Base-by-base conservation (phyloP, 2,888 invertebrate genomes). In the Lycia hirtaria region DNA sequence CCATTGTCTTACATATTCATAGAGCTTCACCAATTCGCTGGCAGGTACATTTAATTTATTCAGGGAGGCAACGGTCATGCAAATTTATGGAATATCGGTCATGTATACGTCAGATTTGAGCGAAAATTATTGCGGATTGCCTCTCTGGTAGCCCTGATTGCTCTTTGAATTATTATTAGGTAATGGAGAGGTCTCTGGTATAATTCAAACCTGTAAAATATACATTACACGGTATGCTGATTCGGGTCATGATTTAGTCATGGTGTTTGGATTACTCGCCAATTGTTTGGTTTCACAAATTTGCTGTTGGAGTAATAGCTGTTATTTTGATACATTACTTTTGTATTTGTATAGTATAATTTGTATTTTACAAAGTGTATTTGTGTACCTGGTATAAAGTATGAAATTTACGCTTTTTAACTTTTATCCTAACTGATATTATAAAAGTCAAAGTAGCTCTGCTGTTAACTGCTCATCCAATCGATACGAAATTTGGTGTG, bases 1-100 rank as follows among this genome's bases (percentile, higher is more conserved):
- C 52, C 85, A 87, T 85, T 85, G 90, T 89, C 91, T 92, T 92
- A 91, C 91, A 92, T 92, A 92, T 92, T 92, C 91, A 92, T 91
- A 86, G 89, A 79, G 78, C 76, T n/a, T n/a, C 71, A 81, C 80
- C 85, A 83, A 43, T n/a, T n/a, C n/a, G n/a, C 51, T 78, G 85
- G 81, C 87, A 90, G 87, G 86, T 89, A 82, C 75, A 71, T 79
- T 68, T 90, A 88, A 91, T 85, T 89, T 92, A 91, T 91, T 91
- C 91, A 89, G 68, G 78, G 80, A 84, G 83, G 78, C 80, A 82
- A 81, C 87, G 87, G 88, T 84, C 91, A 90, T 91, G 91, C 91
- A 91, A 92, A 92, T 92, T 85, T 83, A 74, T 76, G 75, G 88
- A 88, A 90, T 92, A 91, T 91, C 89, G 90, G 91, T 89, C 91